phyloP scores from a whole-genome alignment of 2,888 invertebrate genomes.

The Drosophila atripex region DNA sequence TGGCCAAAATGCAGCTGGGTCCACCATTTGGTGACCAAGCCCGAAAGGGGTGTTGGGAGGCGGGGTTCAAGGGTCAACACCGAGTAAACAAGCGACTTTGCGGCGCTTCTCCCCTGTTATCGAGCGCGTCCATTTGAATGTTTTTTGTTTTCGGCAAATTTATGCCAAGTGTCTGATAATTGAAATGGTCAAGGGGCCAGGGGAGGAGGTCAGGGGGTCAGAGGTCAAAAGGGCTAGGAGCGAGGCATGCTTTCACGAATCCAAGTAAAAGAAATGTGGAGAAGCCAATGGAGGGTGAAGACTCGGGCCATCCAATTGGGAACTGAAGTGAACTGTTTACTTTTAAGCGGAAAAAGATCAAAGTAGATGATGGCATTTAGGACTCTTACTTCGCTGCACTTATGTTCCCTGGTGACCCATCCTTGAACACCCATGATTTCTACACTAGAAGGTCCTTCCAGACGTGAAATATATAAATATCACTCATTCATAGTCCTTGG shows the following conservation, averaged over 20 bases:
- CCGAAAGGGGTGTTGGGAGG: conserved; percentile 8
- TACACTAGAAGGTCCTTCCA: too few relatives aligned
- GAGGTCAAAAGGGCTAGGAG: not conserved
- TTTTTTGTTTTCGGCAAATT: conserved; percentile 45
- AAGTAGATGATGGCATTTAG: not conserved
- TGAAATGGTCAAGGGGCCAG: conserved; percentile 52
- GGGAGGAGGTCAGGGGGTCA: conserved; percentile 5
- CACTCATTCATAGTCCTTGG: too few relatives aligned
- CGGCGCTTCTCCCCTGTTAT: conserved; percentile 68
- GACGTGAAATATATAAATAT: too few relatives aligned
- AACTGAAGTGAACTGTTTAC: conserved; percentile 8
- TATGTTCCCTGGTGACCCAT: too few relatives aligned
- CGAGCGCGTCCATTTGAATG: conserved; percentile 60
- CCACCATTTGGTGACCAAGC: conserved; percentile 26
- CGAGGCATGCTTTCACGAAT: not conserved
- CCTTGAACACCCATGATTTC: too few relatives aligned
- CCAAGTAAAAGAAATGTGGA: not conserved
- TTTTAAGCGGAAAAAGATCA: not conserved
- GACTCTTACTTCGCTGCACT: too few relatives aligned
- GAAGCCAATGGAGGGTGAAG: conserved; percentile 20
- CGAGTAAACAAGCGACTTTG: conserved; percentile 74
- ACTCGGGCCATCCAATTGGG: not conserved
- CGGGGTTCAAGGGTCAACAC: conserved; percentile 37
- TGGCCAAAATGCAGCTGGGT: conserved; percentile 67
- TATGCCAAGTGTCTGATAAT: conserved; percentile 63